Conservation (phyloP, 1,140 invertebrate species). For the Microplitis demolitor region DNA sequence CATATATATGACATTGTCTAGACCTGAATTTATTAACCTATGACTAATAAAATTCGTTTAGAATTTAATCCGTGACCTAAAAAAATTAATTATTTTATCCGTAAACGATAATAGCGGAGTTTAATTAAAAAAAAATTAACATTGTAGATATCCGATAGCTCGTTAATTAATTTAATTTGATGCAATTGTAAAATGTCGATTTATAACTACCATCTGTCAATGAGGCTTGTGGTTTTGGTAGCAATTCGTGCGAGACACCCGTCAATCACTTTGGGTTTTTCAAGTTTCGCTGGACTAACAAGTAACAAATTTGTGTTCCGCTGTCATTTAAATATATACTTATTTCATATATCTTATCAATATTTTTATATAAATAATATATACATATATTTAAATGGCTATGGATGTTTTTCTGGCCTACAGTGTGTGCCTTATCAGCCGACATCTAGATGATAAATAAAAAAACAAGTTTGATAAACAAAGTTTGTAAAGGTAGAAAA, state of each 20-base stretch:
- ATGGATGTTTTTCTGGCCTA: too few species aligned
- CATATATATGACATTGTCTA: too few species aligned
- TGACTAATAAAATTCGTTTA: too few species aligned
- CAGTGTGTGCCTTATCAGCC: too few species aligned
- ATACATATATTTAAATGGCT: too few species aligned
- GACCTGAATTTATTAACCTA: too few species aligned
- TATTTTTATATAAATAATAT: too few species aligned
- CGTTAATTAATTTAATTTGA: slow-evolving; percentile 15
- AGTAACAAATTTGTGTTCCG: not conserved
- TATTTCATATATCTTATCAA: too few species aligned
- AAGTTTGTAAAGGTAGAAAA: too few species aligned
- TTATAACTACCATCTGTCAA: slow-evolving; percentile 16
- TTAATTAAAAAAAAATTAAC: not conserved
- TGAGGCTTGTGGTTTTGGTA: not conserved
- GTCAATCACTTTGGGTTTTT: not conserved
- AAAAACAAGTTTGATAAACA: too few species aligned
- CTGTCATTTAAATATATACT: not conserved
- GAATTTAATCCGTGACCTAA: too few species aligned
- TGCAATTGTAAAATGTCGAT: not conserved
- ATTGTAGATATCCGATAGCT: not conserved
- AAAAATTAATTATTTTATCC: not conserved
- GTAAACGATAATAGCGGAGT: not conserved
- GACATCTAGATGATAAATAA: too few species aligned
- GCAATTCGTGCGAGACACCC: not conserved
- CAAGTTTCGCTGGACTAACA: not conserved